Evolutionary conservation across 2,797 vertebrate genomes (phyloP).

Genomic region (Anguilla megastoma): DNA sequence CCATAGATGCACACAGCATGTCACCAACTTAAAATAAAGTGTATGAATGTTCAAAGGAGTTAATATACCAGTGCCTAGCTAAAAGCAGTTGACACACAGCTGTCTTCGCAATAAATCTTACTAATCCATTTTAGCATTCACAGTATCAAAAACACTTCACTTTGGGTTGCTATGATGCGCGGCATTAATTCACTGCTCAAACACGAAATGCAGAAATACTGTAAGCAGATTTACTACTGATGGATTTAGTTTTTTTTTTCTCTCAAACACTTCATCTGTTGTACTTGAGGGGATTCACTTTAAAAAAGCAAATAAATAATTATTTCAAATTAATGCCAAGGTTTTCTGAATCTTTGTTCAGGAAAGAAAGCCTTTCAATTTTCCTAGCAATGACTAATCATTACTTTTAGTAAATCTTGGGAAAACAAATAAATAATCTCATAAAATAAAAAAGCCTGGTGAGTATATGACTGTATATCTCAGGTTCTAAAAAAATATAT

Average conservation of each 20-base stretch:
- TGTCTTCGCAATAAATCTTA: conserved; percentile 79
- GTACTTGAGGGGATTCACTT: conserved; percentile 40
- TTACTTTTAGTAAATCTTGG: conserved; percentile 18
- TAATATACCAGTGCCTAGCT: conserved; percentile 75
- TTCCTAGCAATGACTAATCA: not conserved
- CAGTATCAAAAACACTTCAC: conserved; percentile 53
- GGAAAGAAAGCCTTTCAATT: conserved; percentile 25
- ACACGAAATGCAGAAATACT: conserved; percentile 40
- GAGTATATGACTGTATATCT: conserved; percentile 64
- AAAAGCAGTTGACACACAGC: conserved; percentile 75
- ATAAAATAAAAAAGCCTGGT: conserved; percentile 32
- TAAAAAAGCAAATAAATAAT: conserved; percentile 38
- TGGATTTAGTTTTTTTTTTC: conserved; percentile 40
- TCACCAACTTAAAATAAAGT: conserved; percentile 71
- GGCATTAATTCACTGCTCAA: conserved; percentile 63
- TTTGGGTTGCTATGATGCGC: conserved; percentile 61
- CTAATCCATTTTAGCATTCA: conserved; percentile 67
- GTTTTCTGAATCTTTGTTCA: conserved; percentile 28
- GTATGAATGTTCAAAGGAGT: conserved; percentile 78
- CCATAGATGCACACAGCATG: conserved; percentile 72
- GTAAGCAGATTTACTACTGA: conserved; percentile 44
- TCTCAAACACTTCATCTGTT: conserved; percentile 40
- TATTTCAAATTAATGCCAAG: conserved; percentile 30
- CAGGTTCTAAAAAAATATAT: conserved; percentile 66
- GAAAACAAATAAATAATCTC: conserved; percentile 6